phyloP scores from a whole-genome alignment of 2,797 vertebrate genomes.

The Chelon labrosus region DNA sequence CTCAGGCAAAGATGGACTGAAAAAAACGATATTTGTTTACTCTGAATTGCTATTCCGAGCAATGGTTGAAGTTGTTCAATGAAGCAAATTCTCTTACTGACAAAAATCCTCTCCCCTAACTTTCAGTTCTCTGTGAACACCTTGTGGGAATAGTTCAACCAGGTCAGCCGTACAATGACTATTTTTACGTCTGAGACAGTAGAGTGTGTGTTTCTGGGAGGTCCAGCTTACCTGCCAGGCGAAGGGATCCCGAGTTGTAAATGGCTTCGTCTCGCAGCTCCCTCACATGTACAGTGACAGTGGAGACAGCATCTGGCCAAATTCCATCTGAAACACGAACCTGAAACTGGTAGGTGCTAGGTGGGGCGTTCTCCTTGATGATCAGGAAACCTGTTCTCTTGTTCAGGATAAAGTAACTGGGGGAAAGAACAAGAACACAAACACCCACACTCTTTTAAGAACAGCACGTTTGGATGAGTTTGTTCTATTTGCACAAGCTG shows the following conservation, averaged over 20 bases:
- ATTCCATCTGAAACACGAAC: conserved; percentile 91
- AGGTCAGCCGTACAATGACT: too few relatives aligned
- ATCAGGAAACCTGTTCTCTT: conserved; percentile 90
- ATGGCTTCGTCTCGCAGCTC: conserved; percentile 89
- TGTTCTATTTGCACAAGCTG: background rate
- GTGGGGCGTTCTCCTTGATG: conserved; percentile 88
- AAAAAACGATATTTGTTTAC: too few relatives aligned
- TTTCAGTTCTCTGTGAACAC: too few relatives aligned
- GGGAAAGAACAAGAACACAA: conserved; percentile 35
- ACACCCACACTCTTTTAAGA: background rate
- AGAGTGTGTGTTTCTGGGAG: too few relatives aligned
- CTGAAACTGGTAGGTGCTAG: conserved; percentile 88
- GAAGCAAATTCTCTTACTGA: too few relatives aligned
- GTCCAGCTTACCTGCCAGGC: conserved; percentile 85
- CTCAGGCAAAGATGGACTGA: too few relatives aligned
- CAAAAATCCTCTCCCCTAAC: too few relatives aligned
- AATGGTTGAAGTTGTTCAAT: too few relatives aligned
- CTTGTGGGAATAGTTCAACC: too few relatives aligned
- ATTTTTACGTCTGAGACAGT: too few relatives aligned
- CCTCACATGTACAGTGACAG: conserved; percentile 86
- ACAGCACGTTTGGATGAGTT: background rate
- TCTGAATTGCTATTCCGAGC: too few relatives aligned
- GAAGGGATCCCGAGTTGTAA: conserved; percentile 88
- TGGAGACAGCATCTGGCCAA: conserved; percentile 90
- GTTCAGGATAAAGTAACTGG: conserved; percentile 91